Base-by-base conservation (phyloP, 1,140 invertebrate species). In the Drosophila sp. region DNA sequence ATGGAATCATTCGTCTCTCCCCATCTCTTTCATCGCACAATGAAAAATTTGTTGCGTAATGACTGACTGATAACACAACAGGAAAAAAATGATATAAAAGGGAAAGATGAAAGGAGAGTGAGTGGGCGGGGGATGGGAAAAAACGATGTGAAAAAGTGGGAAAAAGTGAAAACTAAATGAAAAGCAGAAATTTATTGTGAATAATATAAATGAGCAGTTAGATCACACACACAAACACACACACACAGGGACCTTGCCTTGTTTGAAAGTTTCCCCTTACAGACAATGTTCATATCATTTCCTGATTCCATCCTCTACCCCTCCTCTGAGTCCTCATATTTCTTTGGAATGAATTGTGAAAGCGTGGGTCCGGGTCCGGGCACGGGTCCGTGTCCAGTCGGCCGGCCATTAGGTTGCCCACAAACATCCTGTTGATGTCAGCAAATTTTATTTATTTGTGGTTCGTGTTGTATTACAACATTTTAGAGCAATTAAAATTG, bases 391-490 rank as follows among this genome's bases (percentile, higher is more conserved):
- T 41, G 65, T 40, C 63, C 58, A 62, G 66, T 27, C 44, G 23
- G 23, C 44, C 8, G 44, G 44, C 80, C 84, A 84, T 89, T 87
- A 89, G 79, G 33, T 10, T 27, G 67, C 80, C 84, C 83, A 65
- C 80, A 89, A 86, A 84, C 83, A 90, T 89, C 84, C 84, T 89
- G 80, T 87, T 87, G 77, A 87, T 89, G 83, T 87, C 83, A 87
- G 83, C 83, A 87, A 89, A 87, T 87, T 87, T 87, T 87, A 89
- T 87, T 87, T 87, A 87, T 87, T 87, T 87, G 84, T 84, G 84
- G 80, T 89, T 87, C 84, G 80, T 87, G 84, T 87, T 87, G 68
- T 90, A 89, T 87, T 87, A 89, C 84, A 87, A 79, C 80, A 72
- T 87, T 86, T 86, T 86, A 86, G 84, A 86, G 83, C 83, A 86